Percentiles rank a stretch among this genome's conserved stretches.
Evolutionary conservation across 2,888 invertebrate species (phyloP).

Genomic region (Falcaria lacertinaria): DNA sequence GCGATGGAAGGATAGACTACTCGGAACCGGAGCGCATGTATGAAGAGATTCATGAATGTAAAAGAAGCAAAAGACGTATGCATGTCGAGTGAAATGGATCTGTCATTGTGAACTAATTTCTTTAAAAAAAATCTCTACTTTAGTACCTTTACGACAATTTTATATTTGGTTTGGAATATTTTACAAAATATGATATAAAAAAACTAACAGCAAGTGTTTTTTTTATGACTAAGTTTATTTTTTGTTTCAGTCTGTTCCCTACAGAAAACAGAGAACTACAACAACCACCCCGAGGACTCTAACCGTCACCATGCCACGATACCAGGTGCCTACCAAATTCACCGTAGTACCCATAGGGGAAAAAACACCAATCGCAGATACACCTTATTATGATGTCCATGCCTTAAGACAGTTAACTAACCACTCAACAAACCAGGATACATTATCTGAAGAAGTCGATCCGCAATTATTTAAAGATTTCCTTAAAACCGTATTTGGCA

Average conservation of each 20-base stretch:
- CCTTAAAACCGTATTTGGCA: conserved; percentile 40
- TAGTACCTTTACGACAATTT: too few relatives aligned
- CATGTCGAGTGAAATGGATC: too few relatives aligned
- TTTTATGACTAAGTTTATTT: background rate
- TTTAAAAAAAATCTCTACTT: too few relatives aligned
- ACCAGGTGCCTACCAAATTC: background rate
- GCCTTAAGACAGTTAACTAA: background rate
- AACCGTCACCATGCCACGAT: conserved; percentile 5
- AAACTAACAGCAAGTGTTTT: too few relatives aligned
- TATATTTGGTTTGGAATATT: too few relatives aligned
- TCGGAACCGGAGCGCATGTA: too few relatives aligned
- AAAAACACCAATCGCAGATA: background rate
- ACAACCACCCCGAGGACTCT: conserved; percentile 22
- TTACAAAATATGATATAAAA: too few relatives aligned
- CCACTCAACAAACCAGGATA: background rate
- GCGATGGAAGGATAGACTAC: too few relatives aligned
- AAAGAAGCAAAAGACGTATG: too few relatives aligned
- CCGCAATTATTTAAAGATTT: conserved; percentile 40
- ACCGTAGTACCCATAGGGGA: background rate
- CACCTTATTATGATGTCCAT: background rate
- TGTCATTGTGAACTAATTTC: too few relatives aligned
- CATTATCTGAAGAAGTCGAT: background rate
- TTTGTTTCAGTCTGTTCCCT: conserved; percentile 36
- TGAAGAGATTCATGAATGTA: too few relatives aligned
- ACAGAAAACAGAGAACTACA: conserved; percentile 25